Conservation (phyloP, 1,140 invertebrate species). For the Rhynchophorus ferrugineus region DNA sequence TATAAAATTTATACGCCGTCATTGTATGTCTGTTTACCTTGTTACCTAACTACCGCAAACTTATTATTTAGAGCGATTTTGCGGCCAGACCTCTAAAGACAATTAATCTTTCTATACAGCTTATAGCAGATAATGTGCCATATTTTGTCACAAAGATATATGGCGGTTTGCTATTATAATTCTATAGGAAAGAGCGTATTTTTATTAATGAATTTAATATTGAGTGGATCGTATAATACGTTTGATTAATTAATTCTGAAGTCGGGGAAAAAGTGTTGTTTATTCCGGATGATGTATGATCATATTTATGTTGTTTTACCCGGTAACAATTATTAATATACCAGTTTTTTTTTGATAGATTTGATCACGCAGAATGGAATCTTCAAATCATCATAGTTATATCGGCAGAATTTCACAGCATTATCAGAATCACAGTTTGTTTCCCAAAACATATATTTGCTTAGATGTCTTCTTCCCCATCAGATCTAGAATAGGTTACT, state of each 20-base stretch:
- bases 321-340: too few species aligned
- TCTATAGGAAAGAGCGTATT: constrained; percentile 17
- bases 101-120: constrained; percentile 21
- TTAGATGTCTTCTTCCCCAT: too few species aligned
- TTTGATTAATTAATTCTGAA: constrained; percentile 18
- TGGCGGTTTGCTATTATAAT: constrained; percentile 19
- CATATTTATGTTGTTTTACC: too few species aligned
- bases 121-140: constrained; percentile 22
- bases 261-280: too few species aligned
- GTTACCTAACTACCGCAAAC: constrained; percentile 15
- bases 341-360: too few species aligned
- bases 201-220: constrained; percentile 16
- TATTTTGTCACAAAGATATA: constrained; percentile 24
- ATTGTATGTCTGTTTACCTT: constrained; percentile 19
- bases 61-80: constrained; percentile 19
- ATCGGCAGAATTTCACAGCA: too few species aligned
- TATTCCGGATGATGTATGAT: too few species aligned
- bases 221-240: constrained; percentile 14
- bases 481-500: too few species aligned
- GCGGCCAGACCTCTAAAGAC: constrained; percentile 12
- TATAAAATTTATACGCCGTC: constrained; percentile 3
- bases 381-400: too few species aligned
- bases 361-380: too few species aligned
- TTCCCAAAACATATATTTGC: too few species aligned
- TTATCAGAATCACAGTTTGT: too few species aligned